Conservation (phyloP, 2,797 vertebrate genomes). For the Malacoraja senta region DNA sequence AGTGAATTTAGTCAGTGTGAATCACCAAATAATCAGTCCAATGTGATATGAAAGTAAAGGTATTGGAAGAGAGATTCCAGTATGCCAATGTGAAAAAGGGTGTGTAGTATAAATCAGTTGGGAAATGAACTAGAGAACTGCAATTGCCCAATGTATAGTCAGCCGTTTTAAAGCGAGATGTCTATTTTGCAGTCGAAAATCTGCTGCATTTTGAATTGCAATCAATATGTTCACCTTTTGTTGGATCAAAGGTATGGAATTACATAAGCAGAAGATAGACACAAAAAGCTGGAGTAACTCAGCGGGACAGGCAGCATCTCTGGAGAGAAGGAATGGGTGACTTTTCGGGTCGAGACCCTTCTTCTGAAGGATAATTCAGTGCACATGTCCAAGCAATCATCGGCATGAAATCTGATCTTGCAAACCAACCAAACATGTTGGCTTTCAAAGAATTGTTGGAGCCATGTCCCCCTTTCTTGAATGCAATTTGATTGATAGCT, state of each 20-base stretch:
- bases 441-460: neutral
- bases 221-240: slow-evolving; percentile 48
- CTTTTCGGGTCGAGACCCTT: no score
- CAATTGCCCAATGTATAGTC: neutral
- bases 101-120: neutral
- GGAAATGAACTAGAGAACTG: slow-evolving; percentile 13
- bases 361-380: neutral
- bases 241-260: slow-evolving; percentile 45
- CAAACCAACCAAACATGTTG: neutral
- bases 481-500: no score
- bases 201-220: neutral
- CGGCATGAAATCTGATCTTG: neutral
- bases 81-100: neutral
- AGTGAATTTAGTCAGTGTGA: neutral
- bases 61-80: slow-evolving; percentile 8
- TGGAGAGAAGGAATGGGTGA: no score
- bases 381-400: neutral
- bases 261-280: slow-evolving; percentile 42
- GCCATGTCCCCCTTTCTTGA: no score
- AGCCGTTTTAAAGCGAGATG: neutral
- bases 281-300: neutral
- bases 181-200: neutral
- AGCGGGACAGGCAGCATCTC: no score
- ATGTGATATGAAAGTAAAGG: neutral
- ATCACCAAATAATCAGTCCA: neutral